Percentiles rank a stretch among this genome's conserved stretches.
These are phyloP conservation scores for Mesocricetus auratus DNA, from an alignment of 2,113 vertebrate genomes.

Conservation along the genomic window DNA sequence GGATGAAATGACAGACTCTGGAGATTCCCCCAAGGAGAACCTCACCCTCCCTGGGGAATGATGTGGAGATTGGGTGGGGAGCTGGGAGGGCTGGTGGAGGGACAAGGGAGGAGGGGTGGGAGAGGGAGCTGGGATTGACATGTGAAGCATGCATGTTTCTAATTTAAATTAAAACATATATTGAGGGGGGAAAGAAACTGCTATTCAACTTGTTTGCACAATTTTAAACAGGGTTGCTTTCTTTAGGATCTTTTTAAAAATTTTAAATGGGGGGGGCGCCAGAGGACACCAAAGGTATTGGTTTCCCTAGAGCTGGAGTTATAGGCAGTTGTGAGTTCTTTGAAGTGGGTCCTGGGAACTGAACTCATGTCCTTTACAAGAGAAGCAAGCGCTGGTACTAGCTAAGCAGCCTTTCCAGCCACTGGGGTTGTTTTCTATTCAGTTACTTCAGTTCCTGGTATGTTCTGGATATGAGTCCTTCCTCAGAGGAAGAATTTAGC, in stretches of 20 bases:
- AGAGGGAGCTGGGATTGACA: too few species aligned
- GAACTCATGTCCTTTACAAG: neutral
- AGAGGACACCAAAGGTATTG: neutral
- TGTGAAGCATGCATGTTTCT: too few species aligned
- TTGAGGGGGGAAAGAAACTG: too few species aligned
- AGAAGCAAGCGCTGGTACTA: neutral
- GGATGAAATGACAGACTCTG: too few species aligned
- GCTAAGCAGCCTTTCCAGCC: neutral
- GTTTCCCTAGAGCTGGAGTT: neutral
- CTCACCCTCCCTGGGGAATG: too few species aligned
- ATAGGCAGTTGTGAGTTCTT: neutral
- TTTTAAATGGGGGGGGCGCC: neutral
- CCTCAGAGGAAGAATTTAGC: neutral
- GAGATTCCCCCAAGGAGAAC: too few species aligned
- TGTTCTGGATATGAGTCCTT: neutral
- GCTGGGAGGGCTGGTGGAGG: too few species aligned
- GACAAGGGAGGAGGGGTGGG: too few species aligned
- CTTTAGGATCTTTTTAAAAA: neutral
- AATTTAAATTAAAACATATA: too few species aligned
- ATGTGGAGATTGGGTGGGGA: too few species aligned
- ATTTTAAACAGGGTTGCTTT: neutral
- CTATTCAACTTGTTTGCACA: neutral
- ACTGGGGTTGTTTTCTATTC: neutral
- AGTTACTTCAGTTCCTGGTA: neutral
- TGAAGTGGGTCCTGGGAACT: neutral